These are phyloP conservation scores for Kradibia gibbosae DNA, from an alignment of 1,140 invertebrate species.

Conservation along the genomic window DNA sequence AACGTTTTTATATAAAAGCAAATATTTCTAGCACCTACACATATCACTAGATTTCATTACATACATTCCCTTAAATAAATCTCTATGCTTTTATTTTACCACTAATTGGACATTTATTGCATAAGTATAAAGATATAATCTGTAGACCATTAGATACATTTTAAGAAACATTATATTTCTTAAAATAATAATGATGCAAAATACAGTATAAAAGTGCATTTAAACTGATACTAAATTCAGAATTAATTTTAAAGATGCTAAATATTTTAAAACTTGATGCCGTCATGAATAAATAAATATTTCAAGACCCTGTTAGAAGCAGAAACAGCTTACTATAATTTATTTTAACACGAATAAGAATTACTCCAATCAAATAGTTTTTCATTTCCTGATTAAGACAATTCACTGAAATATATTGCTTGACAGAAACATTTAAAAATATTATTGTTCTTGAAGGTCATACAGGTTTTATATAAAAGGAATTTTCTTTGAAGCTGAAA, in stretches of 20 bases:
- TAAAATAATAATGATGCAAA: not conserved
- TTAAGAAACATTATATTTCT: no score
- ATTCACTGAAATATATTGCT: not conserved
- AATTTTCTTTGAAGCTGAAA: not conserved
- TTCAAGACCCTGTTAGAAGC: not conserved
- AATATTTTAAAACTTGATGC: not conserved
- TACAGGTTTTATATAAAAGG: not conserved
- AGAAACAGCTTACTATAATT: not conserved
- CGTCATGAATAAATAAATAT: not conserved
- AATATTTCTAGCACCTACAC: no score
- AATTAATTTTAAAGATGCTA: not conserved
- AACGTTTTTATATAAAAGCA: no score
- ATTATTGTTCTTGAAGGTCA: not conserved
- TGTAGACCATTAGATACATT: no score
- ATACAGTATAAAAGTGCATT: not conserved
- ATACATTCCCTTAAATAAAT: no score
- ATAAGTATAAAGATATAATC: no score
- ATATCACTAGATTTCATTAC: no score
- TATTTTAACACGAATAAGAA: not conserved
- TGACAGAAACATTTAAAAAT: not conserved
- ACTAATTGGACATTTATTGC: no score
- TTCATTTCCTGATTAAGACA: not conserved
- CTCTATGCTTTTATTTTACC: no score
- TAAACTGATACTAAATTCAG: not conserved
- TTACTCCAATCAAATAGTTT: not conserved